Evolutionary conservation across 2,797 vertebrate species (phyloP), one percentile per base, ranked within the genome.

Genomic region (Chloroceryle amazona): DNA sequence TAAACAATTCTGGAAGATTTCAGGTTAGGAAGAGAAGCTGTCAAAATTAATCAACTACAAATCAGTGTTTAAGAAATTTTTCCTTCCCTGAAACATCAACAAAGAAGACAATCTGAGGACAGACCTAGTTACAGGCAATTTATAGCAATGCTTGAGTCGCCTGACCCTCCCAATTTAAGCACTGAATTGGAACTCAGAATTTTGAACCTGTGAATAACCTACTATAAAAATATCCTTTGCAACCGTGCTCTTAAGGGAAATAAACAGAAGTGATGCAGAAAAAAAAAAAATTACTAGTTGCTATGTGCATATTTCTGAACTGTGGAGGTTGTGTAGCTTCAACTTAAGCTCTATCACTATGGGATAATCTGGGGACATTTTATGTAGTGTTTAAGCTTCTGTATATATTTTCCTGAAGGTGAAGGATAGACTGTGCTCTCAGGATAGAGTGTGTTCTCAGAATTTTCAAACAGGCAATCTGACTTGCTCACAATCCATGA

Each of bases 311-410:
- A 63, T 81, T 92, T 52, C 26, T 74, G 65, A 86, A 74, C 81
- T 86, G 42, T 0, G 4, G 73, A 86, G 66, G 37, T 26, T 94
- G 33, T 91, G 20, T 81, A 81, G 73, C 65, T 82, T 91, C 44
- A 66, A 3, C 15, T 67, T 58, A 71, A 92, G 23, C n/a, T 68
- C 49, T 76, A 9, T 81, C 54, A 80, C 74, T 83, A 14, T 70
- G 37, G 49, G 80, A 86, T 42, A 65, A 25, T 80, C 22, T 80
- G 60, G 49, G 84, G 65, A 94, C 85, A 70, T 60, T 95, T 95
- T 95, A 89, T 57, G 46, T 74, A 60, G 46, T 92, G 35, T 82
- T 71, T 73, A 88, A 60, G 23, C 57, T 95, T 71, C 58, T 39
- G 11, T 75, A 47, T 75, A 44, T 82, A 57, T 52, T 89, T 65